Conservation (phyloP, 2,797 vertebrate genomes). For the Crocodylus rhombifer region DNA sequence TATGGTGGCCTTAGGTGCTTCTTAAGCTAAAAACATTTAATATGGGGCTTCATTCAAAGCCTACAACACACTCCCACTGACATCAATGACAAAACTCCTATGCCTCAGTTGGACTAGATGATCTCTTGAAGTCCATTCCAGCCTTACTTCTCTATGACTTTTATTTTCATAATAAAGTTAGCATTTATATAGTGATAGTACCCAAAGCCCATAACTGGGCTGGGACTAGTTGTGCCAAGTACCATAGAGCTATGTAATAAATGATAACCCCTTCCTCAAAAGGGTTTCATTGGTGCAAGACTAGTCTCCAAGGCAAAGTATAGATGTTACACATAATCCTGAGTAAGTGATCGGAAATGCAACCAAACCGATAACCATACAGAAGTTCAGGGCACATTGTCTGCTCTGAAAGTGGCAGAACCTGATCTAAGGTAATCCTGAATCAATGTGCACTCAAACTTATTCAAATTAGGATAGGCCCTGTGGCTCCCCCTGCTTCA, state of each 20-base stretch:
- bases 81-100: neutral
- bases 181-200: slow-evolving; percentile 34
- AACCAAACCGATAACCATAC: too few species aligned
- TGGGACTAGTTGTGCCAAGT: neutral
- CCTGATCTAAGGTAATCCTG: too few species aligned
- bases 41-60: slow-evolving; percentile 28
- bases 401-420: too few species aligned
- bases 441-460: too few species aligned
- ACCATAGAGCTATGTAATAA: neutral
- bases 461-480: too few species aligned
- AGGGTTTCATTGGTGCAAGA: neutral
- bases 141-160: slow-evolving; percentile 40
- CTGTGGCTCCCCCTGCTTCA: too few species aligned
- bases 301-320: too few species aligned
- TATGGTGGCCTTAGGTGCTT: neutral
- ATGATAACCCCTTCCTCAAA: neutral
- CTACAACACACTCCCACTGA: neutral
- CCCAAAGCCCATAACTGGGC: neutral
- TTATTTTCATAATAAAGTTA: slow-evolving; percentile 69
- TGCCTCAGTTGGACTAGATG: neutral
- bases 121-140: slow-evolving; percentile 35
- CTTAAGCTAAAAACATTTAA: slow-evolving; percentile 16
- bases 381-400: too few species aligned
- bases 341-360: too few species aligned
- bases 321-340: too few species aligned